These are phyloP conservation scores for Philhelius pedissequus DNA, from an alignment of 2,888 invertebrate species.

Conservation along the genomic window DNA sequence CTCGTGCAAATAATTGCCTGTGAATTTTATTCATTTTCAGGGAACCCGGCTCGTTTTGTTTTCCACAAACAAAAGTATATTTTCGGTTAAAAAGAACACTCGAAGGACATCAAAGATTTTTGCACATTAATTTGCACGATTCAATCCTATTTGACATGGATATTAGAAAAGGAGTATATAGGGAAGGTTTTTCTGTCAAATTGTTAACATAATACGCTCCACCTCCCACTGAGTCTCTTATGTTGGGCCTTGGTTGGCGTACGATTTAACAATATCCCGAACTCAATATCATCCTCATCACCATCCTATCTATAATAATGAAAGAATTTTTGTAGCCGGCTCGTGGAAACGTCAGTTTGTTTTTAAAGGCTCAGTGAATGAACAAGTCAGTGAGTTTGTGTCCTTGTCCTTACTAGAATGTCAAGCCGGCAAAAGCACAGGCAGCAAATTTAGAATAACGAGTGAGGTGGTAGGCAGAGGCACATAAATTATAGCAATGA, in stretches of 20 bases:
- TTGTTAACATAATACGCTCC: background rate
- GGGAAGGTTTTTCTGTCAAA: background rate
- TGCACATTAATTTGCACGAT: background rate
- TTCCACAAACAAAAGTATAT: conserved; percentile 5
- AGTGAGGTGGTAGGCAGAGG: background rate
- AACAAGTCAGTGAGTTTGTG: conserved; percentile 54
- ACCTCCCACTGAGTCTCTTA: no score
- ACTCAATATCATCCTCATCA: background rate
- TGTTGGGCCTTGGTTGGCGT: no score
- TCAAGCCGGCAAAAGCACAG: conserved; percentile 22
- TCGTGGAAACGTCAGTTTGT: conserved; percentile 47
- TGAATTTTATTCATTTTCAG: conserved; percentile 8
- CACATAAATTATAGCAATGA: conserved; percentile 37
- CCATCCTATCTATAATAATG: background rate
- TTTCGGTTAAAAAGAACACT: conserved; percentile 37
- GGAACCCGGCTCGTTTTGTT: background rate
- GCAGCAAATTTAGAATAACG: background rate
- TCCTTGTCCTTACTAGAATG: conserved; percentile 57
- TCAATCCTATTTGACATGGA: conserved; percentile 15
- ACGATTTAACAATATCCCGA: background rate
- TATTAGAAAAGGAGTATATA: background rate
- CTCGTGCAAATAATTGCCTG: conserved; percentile 63
- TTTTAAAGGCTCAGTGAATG: conserved; percentile 45
- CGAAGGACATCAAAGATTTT: conserved; percentile 23
- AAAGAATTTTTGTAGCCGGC: conserved; percentile 34